Base-by-base conservation (phyloP, 2,888 invertebrate species). In the Lepidochitona cinerea region DNA sequence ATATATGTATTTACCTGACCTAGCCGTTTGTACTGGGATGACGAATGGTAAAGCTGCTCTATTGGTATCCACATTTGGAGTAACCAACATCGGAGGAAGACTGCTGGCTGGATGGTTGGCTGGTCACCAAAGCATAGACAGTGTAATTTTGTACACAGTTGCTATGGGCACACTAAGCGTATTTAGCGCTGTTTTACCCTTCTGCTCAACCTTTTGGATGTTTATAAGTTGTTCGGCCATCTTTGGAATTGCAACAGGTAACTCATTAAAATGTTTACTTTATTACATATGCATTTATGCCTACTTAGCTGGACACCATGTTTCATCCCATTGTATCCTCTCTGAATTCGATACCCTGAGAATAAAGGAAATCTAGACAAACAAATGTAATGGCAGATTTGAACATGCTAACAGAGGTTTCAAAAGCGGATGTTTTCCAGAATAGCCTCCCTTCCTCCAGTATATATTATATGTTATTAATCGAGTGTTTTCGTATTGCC, bases 161-260 rank as follows among this genome's bases (percentile, higher is more conserved):
- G 82, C 87, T 12, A 75, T 88, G 33, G 52, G 84, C 3, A 33
- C 82, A 6, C 87, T 85, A 0, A 81, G 85, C 0, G 41, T 78
- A 3, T 70, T 82, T 32, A 87, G 83, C 76, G 80, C 85, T 33
- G 71, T 77, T 37, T 72, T 88, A 5, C 85, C 87, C 0, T 86
- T 82, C 78, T 86, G 85, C 36, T 37, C 77, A 6, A 75, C 70
- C 29, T 87, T 85, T 72, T 35, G 70, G 1, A 33, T 80, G 0
- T 70, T 88, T 29, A 82, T 79, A 0, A 6, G 76, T 0, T 83
- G 83, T 74, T 75, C 85, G 7, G 84, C 77, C 4, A 75, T 85
- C 0, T 89, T 88, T 74, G 89, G 89, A 0, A 66, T 88, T 5
- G 88, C 88, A 70, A 88, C 88, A 88, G 88, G 89, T 88, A 73